Evolutionary conservation across 2,888 invertebrate genomes (phyloP).

Genomic region (Galerucella nymphaeae): DNA sequence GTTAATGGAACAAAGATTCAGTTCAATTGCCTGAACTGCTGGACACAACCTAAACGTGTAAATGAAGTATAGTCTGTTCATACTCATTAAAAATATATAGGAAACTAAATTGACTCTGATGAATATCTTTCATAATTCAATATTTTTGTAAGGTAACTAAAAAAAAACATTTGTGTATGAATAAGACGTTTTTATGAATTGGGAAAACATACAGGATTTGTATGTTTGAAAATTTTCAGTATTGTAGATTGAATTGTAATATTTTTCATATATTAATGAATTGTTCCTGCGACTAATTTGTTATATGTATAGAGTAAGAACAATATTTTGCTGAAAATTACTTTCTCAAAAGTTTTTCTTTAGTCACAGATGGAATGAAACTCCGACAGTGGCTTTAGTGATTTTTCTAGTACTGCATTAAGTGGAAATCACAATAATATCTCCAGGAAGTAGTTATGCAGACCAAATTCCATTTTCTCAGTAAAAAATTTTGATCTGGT

Average conservation of each 20-base stretch:
- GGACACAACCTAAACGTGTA: no score
- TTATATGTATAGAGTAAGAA: neutral
- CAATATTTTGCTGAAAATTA: neutral
- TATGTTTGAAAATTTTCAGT: conserved; percentile 16
- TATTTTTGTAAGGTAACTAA: conserved; percentile 12
- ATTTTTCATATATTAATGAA: conserved; percentile 28
- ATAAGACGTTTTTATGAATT: conserved; percentile 9
- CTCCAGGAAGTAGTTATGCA: no score
- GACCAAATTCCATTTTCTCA: neutral
- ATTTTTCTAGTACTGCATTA: no score
- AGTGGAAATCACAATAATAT: no score
- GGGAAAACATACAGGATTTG: neutral
- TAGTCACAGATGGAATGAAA: no score
- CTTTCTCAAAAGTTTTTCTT: neutral
- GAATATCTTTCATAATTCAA: conserved; percentile 7
- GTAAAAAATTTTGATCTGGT: conserved; percentile 16
- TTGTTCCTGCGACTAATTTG: conserved; percentile 21
- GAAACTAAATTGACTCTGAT: neutral
- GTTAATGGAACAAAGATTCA: no score
- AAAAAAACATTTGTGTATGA: neutral
- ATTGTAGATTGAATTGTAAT: conserved; percentile 23
- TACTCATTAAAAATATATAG: no score
- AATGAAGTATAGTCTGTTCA: no score
- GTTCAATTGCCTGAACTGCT: no score
- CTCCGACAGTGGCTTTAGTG: no score